These are phyloP conservation scores for Eunapius fragilis DNA, from an alignment of 37 sponge, comb jelly and placozoan species.

Conservation along the genomic window DNA sequence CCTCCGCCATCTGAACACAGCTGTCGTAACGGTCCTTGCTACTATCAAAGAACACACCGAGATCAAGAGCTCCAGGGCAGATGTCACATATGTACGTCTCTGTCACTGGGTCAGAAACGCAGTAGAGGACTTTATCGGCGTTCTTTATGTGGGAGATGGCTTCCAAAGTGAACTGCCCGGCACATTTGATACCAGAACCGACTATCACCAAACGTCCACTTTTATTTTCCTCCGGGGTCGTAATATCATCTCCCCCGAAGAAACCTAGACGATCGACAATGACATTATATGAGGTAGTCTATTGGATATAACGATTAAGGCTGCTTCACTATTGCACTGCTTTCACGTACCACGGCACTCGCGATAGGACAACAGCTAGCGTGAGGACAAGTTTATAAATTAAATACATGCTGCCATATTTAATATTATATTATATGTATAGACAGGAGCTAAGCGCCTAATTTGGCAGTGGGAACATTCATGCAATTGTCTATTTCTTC, in stretches of 20 bases:
- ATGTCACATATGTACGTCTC: slow-evolving; percentile 11
- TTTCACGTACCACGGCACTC: no score
- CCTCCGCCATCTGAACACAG: slow-evolving; percentile 33
- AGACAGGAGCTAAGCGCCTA: no score
- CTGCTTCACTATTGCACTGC: no score
- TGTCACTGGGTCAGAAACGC: slow-evolving; percentile 15
- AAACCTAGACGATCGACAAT: no score
- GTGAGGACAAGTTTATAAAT: no score
- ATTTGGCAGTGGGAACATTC: no score
- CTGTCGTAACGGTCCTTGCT: slow-evolving; percentile 23
- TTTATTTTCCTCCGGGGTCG: neutral
- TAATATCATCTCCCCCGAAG: neutral
- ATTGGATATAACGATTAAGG: no score
- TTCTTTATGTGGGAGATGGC: slow-evolving; percentile 14
- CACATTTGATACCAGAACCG: slow-evolving; percentile 13
- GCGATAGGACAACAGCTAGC: no score
- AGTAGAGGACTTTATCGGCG: slow-evolving; percentile 25
- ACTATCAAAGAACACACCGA: slow-evolving; percentile 16
- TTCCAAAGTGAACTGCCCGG: slow-evolving; percentile 20
- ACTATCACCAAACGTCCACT: slow-evolving; percentile 4
- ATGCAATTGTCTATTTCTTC: neutral
- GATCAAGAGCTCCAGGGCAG: slow-evolving; percentile 22
- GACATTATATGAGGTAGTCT: no score
- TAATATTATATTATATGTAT: no score
- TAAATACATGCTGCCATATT: no score